These are phyloP conservation scores for Papilio dardanus DNA, from an alignment of 1,140 invertebrate species.

Conservation along the genomic window DNA sequence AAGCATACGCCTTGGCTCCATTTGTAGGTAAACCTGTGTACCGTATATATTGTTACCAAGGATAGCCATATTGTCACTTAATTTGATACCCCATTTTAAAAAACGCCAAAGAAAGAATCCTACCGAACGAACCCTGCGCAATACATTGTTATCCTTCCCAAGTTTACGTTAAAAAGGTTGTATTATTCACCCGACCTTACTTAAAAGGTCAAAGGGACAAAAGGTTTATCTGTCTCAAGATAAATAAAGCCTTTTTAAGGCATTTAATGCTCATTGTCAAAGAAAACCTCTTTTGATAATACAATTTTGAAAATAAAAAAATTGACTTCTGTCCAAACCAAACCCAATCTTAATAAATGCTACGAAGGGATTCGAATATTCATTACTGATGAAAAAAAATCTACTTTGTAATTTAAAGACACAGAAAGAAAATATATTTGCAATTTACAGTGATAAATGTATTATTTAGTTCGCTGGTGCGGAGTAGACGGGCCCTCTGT, in stretches of 20 bases:
- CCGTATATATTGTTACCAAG: no score
- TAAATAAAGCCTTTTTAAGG: constrained; percentile 13
- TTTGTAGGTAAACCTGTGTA: no score
- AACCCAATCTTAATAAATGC: no score
- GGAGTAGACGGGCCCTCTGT: background rate
- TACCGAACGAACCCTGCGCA: background rate
- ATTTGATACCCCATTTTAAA: background rate
- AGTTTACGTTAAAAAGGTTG: constrained; percentile 3
- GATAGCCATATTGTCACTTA: background rate
- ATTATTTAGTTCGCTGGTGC: background rate
- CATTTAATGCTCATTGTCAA: background rate
- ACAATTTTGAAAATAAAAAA: background rate
- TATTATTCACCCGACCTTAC: constrained; percentile 3
- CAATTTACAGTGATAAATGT: background rate
- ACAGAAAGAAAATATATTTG: background rate
- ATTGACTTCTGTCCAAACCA: background rate
- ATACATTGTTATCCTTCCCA: constrained; percentile 18
- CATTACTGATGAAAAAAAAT: background rate
- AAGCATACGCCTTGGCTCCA: no score
- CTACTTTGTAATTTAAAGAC: background rate
- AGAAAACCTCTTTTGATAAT: background rate
- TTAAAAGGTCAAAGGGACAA: constrained; percentile 19
- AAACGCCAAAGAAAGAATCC: background rate
- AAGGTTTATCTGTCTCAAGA: constrained; percentile 10
- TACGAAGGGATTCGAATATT: background rate